phyloP scores from a whole-genome alignment of 2,113 vertebrate species.

The Stercorarius parasiticus region DNA sequence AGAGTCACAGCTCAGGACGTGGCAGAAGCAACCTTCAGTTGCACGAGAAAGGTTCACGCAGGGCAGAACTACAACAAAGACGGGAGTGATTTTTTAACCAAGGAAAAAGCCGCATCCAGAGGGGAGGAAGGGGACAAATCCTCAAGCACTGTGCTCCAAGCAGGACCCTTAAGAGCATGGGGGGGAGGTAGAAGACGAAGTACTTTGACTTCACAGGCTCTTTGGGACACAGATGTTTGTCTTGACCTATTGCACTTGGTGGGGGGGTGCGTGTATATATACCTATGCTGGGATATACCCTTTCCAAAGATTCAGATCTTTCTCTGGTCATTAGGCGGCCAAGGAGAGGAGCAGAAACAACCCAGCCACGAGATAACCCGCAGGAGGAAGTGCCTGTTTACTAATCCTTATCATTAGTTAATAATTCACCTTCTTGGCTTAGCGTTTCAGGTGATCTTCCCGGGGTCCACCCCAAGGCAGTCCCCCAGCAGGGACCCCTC shows the following conservation, averaged over 20 bases:
- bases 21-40: neutral
- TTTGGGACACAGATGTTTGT: neutral
- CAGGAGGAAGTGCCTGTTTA: neutral
- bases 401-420: neutral
- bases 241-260: neutral
- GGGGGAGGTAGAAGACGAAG: neutral
- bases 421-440: neutral
- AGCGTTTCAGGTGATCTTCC: neutral
- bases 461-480: neutral
- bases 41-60: too few relatives aligned
- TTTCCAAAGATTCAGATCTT: neutral
- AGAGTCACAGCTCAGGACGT: neutral
- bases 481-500: neutral
- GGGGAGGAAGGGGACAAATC: neutral
- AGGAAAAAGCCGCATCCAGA: neutral
- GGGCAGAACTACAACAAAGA: neutral
- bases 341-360: neutral
- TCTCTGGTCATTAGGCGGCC: neutral
- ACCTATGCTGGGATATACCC: neutral
- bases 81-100: neutral
- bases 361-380: neutral
- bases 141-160: neutral
- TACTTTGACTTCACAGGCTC: neutral
- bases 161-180: neutral
- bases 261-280: too few relatives aligned